Evolutionary conservation across 2,797 vertebrate species (phyloP).

Genomic region (Vipera ursinii): DNA sequence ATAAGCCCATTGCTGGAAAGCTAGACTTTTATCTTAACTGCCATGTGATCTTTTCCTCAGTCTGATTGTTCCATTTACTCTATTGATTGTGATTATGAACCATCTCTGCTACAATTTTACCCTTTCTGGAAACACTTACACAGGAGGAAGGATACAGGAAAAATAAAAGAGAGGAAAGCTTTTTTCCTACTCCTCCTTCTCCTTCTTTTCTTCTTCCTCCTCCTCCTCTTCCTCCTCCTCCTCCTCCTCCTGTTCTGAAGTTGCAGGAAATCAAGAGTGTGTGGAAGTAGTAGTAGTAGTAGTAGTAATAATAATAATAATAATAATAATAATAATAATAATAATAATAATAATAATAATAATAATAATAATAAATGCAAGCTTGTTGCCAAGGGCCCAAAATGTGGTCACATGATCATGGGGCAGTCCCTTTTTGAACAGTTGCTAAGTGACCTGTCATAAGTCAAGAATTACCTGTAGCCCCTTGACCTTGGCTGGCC

Average conservation of each 20-base stretch:
- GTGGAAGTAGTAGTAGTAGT: conserved; percentile 20
- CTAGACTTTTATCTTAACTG: conserved; percentile 74
- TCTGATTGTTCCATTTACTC: conserved; percentile 69
- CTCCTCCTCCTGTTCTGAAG: no score
- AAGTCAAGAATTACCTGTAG: background rate
- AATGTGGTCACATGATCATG: background rate
- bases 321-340: no score
- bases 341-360: no score
- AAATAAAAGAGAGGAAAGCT: background rate
- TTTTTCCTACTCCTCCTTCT: no score
- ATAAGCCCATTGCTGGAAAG: conserved; percentile 70
- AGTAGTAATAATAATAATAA: no score
- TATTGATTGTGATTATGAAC: conserved; percentile 68
- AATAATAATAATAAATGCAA: no score
- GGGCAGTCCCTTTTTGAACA: background rate
- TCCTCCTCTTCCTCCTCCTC: no score
- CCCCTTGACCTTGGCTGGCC: background rate
- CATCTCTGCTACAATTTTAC: conserved; percentile 46
- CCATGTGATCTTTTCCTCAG: conserved; percentile 66
- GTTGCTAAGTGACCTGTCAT: background rate
- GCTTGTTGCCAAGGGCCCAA: no score
- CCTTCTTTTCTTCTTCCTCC: no score
- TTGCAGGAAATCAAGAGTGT: conserved; percentile 49
- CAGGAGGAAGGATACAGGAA: conserved; percentile 13
- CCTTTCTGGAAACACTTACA: conserved; percentile 48